Conservation (phyloP, 1,140 invertebrate species). For the Drosophila sechellia region DNA sequence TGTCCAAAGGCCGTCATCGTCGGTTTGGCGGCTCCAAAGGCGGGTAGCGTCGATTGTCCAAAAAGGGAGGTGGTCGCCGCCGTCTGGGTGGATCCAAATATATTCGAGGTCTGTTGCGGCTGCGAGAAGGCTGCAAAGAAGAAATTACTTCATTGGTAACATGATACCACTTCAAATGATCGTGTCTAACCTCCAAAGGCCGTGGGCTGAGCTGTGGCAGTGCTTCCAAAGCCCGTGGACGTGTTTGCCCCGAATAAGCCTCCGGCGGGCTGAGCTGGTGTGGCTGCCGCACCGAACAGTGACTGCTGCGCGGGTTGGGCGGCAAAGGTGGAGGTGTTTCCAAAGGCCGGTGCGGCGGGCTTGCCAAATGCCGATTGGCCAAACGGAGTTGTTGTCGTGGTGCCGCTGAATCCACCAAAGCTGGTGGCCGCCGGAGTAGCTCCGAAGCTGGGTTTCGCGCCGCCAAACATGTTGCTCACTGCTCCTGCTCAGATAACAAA, state of each 20-base stretch:
- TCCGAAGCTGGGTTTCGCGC: constrained; percentile 80
- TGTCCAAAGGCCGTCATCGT: constrained; percentile 86
- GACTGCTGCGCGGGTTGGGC: constrained; percentile 73
- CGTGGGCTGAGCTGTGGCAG: constrained; percentile 84
- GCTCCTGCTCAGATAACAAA: constrained; percentile 8
- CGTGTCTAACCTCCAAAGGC: constrained; percentile 84
- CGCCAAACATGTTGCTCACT: constrained; percentile 76
- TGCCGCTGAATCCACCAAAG: constrained; percentile 71
- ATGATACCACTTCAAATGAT: constrained; percentile 3
- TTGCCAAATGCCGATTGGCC: constrained; percentile 80
- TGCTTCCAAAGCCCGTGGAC: constrained; percentile 85
- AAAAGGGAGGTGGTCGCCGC: constrained; percentile 84
- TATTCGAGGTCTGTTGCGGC: constrained; percentile 69
- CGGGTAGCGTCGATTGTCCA: constrained; percentile 85
- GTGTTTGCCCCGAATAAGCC: constrained; percentile 85
- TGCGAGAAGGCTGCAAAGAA: constrained; percentile 66
- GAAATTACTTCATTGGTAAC: too few species aligned
- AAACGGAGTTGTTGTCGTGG: constrained; percentile 68
- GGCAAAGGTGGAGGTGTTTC: constrained; percentile 76
- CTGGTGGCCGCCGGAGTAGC: constrained; percentile 60
- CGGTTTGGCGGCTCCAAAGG: constrained; percentile 88
- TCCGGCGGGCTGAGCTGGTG: constrained; percentile 82
- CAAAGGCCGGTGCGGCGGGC: constrained; percentile 80
- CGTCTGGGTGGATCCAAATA: constrained; percentile 69
- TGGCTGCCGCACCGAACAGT: constrained; percentile 84